Evolutionary conservation across 37 sponge, comb jelly and placozoan species (phyloP), one percentile per base, ranked within the genome.

Genomic region (Eunapius fragilis): DNA sequence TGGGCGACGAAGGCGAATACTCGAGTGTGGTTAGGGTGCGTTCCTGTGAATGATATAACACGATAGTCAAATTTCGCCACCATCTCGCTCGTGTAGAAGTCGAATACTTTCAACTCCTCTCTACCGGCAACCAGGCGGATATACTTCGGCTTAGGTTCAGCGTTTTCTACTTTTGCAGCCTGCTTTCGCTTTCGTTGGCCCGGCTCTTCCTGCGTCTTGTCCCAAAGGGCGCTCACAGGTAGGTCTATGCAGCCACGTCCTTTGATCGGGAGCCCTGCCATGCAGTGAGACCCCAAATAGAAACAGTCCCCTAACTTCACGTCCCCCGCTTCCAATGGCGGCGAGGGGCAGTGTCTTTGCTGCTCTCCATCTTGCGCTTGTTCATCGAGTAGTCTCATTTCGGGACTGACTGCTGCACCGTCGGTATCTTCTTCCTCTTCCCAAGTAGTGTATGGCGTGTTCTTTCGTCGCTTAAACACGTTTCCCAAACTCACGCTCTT

Each of bases 201-300:
- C 13, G 25, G 25, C 7, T 76, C 37, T 12, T 89, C 84, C 38
- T 93, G 90, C 12, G 87, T 87, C 38, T 78, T 80, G 10, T 70
- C 25, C 94, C 94, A 93, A 2, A 93, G 45, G 28, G 12, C 2
- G 27, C 77, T 87, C 28, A 87, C 90, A 19, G 94, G 90, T 31
- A 14, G 26, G 33, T 86, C 85, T 3, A 93, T 86, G 45, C 90
- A 93, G 28, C 94, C 94, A 34, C 87, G 76, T 31, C 94, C 94
- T 33, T 71, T 37, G 4, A 93, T 81, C 17, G 67, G 25, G 41
- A 71, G 68, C 0, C 94, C 94, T 2, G 73, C 71, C 94, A 93
- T 93, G n/a, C 87, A 77, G 41, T 83, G 78, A 0, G 90, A 89
- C 26, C 94, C 94, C 80, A 93, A 71, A 70, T 93, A 93, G 85